Base-by-base conservation (phyloP, 1,140 invertebrate genomes). In the Drosophila funebris region DNA sequence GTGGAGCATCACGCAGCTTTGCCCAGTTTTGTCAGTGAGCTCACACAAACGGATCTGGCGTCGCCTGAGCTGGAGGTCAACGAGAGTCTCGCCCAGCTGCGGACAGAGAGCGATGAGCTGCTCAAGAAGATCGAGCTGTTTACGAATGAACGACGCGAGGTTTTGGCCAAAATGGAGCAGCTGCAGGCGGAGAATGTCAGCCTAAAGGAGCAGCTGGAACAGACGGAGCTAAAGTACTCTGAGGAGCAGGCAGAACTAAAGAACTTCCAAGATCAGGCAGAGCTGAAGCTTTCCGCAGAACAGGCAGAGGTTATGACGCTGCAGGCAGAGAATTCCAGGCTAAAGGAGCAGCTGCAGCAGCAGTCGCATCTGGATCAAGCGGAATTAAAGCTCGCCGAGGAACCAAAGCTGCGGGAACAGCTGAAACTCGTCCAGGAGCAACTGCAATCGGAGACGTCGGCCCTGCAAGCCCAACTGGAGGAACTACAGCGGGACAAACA, bases 61-160 rank as follows among this genome's bases (percentile, higher is more conserved):
- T 90, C 91, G 1, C 41, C 60, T 1, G 70, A 75, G 9, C 29
- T 67, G 22, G 91, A 93, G 78, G 84, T 84, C 73, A 94, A 89
- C 91, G 93, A 93, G 90, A 93, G 92, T 70, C 92, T 94, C 13
- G 81, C 92, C 24, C 93, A 93, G 79, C 88, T 94, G 22, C 92
- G 92, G 2, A 92, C 93, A 78, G 94, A 95, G 88, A 93, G 93
- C 69, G 91, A 91, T 3, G 95, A 96, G 81, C 88, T 95, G 64
- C 92, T 94, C 63, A 93, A 94, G 61, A 95, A 94, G 90, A 94
- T 96, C 46, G 94, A 96, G 81, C 90, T 95, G 8, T 94, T 96
- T 63, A 92, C 94, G 37, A 92, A 93, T 68, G 93, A 96, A 92
- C 89, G 94, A 48, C 90, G 94, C 90, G 95, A 96, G 84, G 93